Percentiles rank a stretch among this genome's conserved stretches.
Conservation (phyloP, 1,140 invertebrate genomes). For the Sarcophaga bullata region DNA sequence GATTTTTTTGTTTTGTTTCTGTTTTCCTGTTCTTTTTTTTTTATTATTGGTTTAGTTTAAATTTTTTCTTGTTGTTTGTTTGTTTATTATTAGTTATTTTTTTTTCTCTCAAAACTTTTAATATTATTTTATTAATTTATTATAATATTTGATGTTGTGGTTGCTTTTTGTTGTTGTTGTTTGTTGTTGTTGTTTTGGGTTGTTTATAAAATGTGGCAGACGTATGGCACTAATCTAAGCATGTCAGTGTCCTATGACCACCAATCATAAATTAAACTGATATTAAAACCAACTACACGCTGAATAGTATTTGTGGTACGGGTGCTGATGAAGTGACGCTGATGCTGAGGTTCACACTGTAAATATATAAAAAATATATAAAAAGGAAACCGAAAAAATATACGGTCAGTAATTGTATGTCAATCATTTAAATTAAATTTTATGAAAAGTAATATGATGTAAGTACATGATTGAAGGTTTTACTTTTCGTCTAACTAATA, state of each 20-base stretch:
- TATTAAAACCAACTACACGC: constrained; percentile 55
- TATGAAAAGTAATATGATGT: no score
- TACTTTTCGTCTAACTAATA: no score
- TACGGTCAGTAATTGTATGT: no score
- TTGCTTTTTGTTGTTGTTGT: constrained; percentile 12
- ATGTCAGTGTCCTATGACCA: constrained; percentile 62
- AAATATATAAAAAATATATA: background rate
- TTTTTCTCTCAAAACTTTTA: background rate
- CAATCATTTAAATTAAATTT: no score
- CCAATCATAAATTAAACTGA: constrained; percentile 58
- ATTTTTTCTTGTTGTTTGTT: background rate
- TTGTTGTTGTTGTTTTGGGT: no score
- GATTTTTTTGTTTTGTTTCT: background rate
- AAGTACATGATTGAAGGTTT: no score
- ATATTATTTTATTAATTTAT: constrained; percentile 32
- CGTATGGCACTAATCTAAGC: constrained; percentile 42
- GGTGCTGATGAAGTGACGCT: constrained; percentile 63
- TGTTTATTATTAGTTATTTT: background rate
- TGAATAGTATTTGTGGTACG: constrained; percentile 58
- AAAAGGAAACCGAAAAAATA: no score
- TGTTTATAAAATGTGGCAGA: constrained; percentile 33
- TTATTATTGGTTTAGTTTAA: constrained; percentile 1
- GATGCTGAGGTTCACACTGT: constrained; percentile 63
- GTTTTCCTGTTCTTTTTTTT: background rate
- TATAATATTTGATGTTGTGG: constrained; percentile 31